Percentiles rank a stretch among this genome's conserved stretches.
Evolutionary conservation across 2,113 vertebrate species (phyloP).

Genomic region (Aphelocoma coerulescens): DNA sequence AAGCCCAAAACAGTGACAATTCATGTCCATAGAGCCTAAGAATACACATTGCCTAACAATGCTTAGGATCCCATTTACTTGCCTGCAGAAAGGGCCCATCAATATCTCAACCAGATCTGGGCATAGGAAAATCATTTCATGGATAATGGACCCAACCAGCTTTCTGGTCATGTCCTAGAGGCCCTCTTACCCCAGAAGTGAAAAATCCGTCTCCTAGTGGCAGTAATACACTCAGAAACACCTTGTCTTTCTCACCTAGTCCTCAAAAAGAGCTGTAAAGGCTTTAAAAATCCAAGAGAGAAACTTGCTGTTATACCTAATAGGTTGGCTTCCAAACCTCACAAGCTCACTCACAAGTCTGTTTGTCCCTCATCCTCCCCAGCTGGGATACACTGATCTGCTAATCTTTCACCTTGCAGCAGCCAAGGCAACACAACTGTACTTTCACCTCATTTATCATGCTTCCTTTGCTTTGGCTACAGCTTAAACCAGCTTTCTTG

Average conservation of each 20-base stretch:
- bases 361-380: background rate
- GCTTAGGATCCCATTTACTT: background rate
- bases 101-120: background rate
- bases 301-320: background rate
- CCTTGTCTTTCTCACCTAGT: background rate
- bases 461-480: background rate
- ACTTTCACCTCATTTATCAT: background rate
- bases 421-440: background rate
- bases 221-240: background rate
- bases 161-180: background rate
- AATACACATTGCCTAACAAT: background rate
- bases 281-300: background rate
- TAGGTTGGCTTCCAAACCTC: background rate
- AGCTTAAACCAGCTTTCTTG: conserved; percentile 15
- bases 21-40: background rate
- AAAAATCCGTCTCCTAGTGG: background rate
- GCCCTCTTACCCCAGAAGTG: background rate
- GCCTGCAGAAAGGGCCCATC: background rate
- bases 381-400: background rate
- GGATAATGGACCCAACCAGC: background rate
- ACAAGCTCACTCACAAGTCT: background rate
- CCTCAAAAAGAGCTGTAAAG: background rate
- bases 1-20: background rate
- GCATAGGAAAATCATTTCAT: background rate
- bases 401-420: background rate